Evolutionary conservation across 2,888 invertebrate genomes (phyloP).

Genomic region (Anoplius nigerrimus): DNA sequence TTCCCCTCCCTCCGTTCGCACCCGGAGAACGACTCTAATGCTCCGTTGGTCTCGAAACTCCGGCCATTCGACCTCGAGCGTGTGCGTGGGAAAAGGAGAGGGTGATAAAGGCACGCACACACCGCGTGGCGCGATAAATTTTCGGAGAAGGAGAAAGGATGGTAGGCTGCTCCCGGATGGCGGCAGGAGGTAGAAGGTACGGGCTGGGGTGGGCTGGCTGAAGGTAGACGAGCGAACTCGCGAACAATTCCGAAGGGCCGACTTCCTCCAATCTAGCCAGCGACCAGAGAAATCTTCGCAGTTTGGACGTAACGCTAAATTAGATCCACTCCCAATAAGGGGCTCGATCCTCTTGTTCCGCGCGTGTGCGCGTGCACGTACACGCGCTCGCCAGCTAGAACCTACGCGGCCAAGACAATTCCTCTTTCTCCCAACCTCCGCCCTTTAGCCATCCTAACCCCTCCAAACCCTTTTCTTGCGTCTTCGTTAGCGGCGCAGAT

Average conservation of each 20-base stretch:
- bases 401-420: too few relatives aligned
- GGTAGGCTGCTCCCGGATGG: too few relatives aligned
- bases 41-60: too few relatives aligned
- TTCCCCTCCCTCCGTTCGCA: not conserved
- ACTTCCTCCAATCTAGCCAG: slow-evolving; percentile 55
- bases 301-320: slow-evolving; percentile 58
- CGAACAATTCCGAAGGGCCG: slow-evolving; percentile 36
- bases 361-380: not conserved
- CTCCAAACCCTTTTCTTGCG: not conserved
- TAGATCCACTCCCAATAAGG: slow-evolving; percentile 42
- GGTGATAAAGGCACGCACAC: slow-evolving; percentile 20
- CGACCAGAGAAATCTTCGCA: slow-evolving; percentile 41
- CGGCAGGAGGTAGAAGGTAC: too few relatives aligned
- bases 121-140: slow-evolving; percentile 52
- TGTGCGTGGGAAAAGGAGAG: slow-evolving; percentile 8
- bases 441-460: too few relatives aligned
- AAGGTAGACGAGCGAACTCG: slow-evolving; percentile 30
- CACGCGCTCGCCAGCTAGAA: too few relatives aligned
- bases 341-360: slow-evolving; percentile 4
- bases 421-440: not conserved
- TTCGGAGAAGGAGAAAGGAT: slow-evolving; percentile 12
- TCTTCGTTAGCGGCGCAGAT: too few relatives aligned
- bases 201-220: not conserved
- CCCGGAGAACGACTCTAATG: not conserved
- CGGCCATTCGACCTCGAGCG: not conserved